Evolutionary conservation across 1,140 invertebrate species (phyloP), one percentile per base, ranked within the genome.

Genomic region (Wiebesia pumilae): DNA sequence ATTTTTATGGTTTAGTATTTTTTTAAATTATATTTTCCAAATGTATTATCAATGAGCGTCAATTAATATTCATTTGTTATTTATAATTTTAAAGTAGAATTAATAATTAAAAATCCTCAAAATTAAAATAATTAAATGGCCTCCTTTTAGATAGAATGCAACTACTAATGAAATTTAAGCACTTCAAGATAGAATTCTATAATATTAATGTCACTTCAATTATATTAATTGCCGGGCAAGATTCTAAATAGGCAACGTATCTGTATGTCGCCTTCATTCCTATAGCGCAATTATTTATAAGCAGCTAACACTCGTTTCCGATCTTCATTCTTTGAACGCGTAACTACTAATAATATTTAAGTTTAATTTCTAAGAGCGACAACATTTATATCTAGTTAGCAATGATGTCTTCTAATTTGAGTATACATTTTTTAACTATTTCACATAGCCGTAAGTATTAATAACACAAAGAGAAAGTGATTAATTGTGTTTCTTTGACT

Each of bases 361-460:
- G 27, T n/a, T 40, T 43, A 43, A 43, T 43, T n/a, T 19, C 35
- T n/a, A 7, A 19, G 71, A 75, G 40, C 12, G 71, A 75, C 27
- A 10, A 43, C 27, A 40, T 43, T 43, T 38, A n/a, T 9, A 43
- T 75, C 24, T 43, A 75, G 71, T 75, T 10, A 75, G 43, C 71
- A 75, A 75, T 75, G 38, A 75, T 75, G 71, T 75, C 33, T 10
- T 75, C 40, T 75, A 43, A 75, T n/a, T 43, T n/a, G 30, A 75
- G 38, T 43, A 75, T 43, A 43, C 33, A 38, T 43, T 43, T 38
- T 43, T 75, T 75, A 19, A 43, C 12, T 10, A 75, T 75, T 75
- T n/a, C 0, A 75, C 35, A 38, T 24, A 75, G 38, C 71, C 43
- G 38, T 43, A 75, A 75, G 71, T 24, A 43, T 75, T 75, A 75